Evolutionary conservation across 2,888 invertebrate genomes (phyloP).

Genomic region (Pterostichus niger): DNA sequence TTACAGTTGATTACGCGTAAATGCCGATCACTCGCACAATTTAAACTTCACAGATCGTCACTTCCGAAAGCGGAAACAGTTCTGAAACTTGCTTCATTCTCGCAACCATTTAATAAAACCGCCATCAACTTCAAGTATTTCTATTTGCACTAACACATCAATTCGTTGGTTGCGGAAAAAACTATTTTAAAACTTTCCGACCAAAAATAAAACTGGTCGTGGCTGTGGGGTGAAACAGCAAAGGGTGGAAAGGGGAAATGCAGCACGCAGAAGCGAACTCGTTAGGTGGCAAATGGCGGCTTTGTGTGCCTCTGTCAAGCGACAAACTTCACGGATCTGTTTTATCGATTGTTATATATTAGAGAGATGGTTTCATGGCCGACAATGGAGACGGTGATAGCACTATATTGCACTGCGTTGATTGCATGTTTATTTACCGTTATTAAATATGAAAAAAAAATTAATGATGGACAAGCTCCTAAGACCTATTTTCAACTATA

Average conservation of each 20-base stretch:
- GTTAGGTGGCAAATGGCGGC: constrained; percentile 55
- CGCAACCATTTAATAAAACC: constrained; percentile 57
- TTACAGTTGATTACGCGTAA: no score
- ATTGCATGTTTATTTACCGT: no score
- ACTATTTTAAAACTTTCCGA: constrained; percentile 56
- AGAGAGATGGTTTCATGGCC: constrained; percentile 58
- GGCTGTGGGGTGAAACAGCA: neutral
- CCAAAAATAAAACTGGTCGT: constrained; percentile 54
- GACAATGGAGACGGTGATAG: constrained; percentile 31
- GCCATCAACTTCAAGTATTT: constrained; percentile 52
- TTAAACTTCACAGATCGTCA: constrained; percentile 26
- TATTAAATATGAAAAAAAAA: no score
- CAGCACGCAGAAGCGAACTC: constrained; percentile 31
- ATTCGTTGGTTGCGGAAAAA: constrained; percentile 45
- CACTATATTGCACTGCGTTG: constrained; percentile 6
- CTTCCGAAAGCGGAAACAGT: constrained; percentile 23
- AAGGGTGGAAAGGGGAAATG: neutral
- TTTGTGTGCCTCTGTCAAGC: constrained; percentile 18
- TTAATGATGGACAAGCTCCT: no score
- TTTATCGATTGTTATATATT: constrained; percentile 65
- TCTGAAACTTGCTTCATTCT: constrained; percentile 6
- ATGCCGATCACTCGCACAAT: neutral
- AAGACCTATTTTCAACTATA: no score
- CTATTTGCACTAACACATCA: constrained; percentile 34
- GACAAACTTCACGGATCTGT: constrained; percentile 64